Conservation (phyloP, 2,888 invertebrate species). For the Tridacna crocea region DNA sequence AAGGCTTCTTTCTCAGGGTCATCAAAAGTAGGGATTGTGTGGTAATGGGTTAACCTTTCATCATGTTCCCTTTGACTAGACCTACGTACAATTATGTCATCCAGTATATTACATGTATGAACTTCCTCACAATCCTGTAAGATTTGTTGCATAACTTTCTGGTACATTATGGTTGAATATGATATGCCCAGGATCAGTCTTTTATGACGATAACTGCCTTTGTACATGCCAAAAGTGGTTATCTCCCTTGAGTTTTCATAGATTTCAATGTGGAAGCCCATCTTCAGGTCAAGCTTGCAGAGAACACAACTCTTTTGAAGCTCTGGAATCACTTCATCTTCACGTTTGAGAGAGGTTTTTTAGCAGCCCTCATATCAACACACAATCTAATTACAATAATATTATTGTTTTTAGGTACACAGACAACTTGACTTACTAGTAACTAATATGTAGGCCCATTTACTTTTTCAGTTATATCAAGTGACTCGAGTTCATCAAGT, state of each 20-base stretch:
- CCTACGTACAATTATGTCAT: conserved; percentile 61
- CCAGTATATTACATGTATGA: conserved; percentile 19
- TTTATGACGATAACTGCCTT: conserved; percentile 39
- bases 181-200: not conserved
- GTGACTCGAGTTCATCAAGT: conserved; percentile 33
- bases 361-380: conserved; percentile 59
- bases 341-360: conserved; percentile 47
- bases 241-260: conserved; percentile 35
- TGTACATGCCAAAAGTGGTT: conserved; percentile 52
- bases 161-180: conserved; percentile 51
- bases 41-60: not conserved
- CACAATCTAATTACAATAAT: conserved; percentile 55
- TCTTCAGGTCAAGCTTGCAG: conserved; percentile 50
- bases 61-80: conserved; percentile 49
- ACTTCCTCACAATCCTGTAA: conserved; percentile 46
- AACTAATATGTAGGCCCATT: conserved; percentile 64
- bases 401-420: conserved; percentile 56
- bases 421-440: conserved; percentile 55
- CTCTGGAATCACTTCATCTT: conserved; percentile 52
- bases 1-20: too few species aligned
- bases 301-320: conserved; percentile 47
- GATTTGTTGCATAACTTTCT: conserved; percentile 37
- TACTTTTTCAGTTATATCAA: conserved; percentile 65
- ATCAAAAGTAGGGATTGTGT: too few species aligned
- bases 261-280: conserved; percentile 41